A percentile compares a stretch with the other conserved stretches of the same genome.
phyloP scores from a whole-genome alignment of 1,140 invertebrate species.

The Cyrtorhinus lividipennis region DNA sequence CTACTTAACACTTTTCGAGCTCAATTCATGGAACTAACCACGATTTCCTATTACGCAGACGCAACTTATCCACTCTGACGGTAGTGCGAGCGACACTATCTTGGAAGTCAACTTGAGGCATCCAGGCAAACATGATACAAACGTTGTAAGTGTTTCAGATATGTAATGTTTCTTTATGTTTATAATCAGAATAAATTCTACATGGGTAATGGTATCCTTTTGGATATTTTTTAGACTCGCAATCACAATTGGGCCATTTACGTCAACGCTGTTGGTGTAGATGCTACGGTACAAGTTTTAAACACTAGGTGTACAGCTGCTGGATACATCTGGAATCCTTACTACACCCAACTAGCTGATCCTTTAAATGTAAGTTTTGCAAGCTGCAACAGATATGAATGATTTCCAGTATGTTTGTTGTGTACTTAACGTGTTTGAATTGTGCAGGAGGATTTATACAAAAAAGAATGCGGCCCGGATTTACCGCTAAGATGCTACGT shows the following conservation, averaged over 20 bases:
- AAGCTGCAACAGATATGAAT: no score
- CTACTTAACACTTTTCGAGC: no score
- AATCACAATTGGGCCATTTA: conserved; percentile 86
- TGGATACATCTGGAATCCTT: conserved; percentile 88
- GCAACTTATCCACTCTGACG: conserved; percentile 74
- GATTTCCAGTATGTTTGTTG: background rate
- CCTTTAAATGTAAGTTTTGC: conserved; percentile 60
- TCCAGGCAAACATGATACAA: conserved; percentile 65
- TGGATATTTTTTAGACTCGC: conserved; percentile 44
- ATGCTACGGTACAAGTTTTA: conserved; percentile 66
- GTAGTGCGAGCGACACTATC: conserved; percentile 71
- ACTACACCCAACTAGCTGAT: conserved; percentile 75
- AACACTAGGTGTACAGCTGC: conserved; percentile 71
- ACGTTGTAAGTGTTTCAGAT: conserved; percentile 54
- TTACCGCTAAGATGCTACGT: conserved; percentile 82
- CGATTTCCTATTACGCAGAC: conserved; percentile 40
- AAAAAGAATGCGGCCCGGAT: conserved; percentile 67
- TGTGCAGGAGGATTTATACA: conserved; percentile 61
- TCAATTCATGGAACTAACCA: no score
- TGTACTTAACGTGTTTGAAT: background rate
- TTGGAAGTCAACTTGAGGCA: conserved; percentile 76
- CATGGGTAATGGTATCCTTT: no score
- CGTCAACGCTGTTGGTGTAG: conserved; percentile 84
- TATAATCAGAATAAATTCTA: no score
- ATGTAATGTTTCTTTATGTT: no score